These are phyloP conservation scores for Ariopsis seemanni DNA, from an alignment of 2,113 vertebrate species.

Conservation along the genomic window DNA sequence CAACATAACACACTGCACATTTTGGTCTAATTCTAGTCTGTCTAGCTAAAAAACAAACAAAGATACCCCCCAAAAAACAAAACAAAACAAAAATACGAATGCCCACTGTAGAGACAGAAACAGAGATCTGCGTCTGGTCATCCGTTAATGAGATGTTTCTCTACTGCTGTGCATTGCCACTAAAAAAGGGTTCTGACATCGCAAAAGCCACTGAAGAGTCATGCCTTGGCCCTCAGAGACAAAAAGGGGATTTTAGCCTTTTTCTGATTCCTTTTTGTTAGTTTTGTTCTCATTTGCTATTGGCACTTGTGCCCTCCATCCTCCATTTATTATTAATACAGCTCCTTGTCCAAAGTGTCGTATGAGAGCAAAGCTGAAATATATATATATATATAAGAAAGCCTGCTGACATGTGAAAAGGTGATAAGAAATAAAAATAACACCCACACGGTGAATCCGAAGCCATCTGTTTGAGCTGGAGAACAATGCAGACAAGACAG, in stretches of 20 bases:
- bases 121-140: neutral
- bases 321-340: slow-evolving; percentile 44
- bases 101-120: neutral
- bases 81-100: neutral
- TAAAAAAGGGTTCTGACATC: slow-evolving; percentile 31
- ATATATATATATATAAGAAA: slow-evolving; percentile 31
- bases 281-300: slow-evolving; percentile 33
- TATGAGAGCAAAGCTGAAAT: slow-evolving; percentile 33
- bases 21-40: neutral
- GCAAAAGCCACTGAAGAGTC: neutral
- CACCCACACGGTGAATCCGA: slow-evolving; percentile 19
- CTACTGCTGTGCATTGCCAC: slow-evolving; percentile 19
- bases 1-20: neutral
- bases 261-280: slow-evolving; percentile 24
- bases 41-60: neutral
- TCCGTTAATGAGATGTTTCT: slow-evolving; percentile 35
- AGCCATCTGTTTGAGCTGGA: slow-evolving; percentile 57
- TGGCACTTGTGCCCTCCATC: slow-evolving; percentile 25
- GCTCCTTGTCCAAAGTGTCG: slow-evolving; percentile 30
- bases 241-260: slow-evolving; percentile 5
- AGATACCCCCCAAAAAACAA: no score
- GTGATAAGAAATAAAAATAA: slow-evolving; percentile 29
- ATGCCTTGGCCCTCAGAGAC: neutral
- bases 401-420: slow-evolving; percentile 17
- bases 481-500: slow-evolving; percentile 53